These are phyloP conservation scores for Auanema sp. DNA, from an alignment of 2,888 invertebrate species.

Conservation along the genomic window DNA sequence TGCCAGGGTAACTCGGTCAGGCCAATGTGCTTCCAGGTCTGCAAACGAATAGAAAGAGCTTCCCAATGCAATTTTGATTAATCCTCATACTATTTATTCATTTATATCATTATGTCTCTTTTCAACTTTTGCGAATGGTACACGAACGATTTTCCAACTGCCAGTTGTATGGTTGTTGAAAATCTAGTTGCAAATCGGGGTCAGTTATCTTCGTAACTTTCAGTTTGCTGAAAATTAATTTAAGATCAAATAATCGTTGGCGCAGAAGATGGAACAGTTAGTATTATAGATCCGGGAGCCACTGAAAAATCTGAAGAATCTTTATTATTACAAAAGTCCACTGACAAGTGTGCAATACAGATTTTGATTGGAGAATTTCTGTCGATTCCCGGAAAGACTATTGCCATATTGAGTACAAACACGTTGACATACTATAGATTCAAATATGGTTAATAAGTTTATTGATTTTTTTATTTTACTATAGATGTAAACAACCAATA, in stretches of 20 bases:
- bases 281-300: conserved; percentile 30
- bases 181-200: conserved; percentile 3
- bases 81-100: background rate
- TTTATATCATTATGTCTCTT: background rate
- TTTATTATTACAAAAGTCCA: conserved; percentile 18
- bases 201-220: background rate
- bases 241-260: conserved; percentile 36
- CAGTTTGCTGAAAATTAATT: background rate
- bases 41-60: too few species aligned
- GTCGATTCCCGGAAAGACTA: conserved; percentile 5
- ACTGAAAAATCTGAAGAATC: conserved; percentile 25
- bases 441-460: conserved; percentile 14
- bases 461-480: too few species aligned
- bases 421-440: conserved; percentile 22
- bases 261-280: conserved; percentile 34
- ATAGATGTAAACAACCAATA: background rate
- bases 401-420: conserved; percentile 24
- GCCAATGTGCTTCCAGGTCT: too few species aligned
- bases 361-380: conserved; percentile 25
- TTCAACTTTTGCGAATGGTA: background rate
- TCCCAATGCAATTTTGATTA: too few species aligned
- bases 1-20: too few species aligned
- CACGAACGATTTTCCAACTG: background rate
- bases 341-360: conserved; percentile 14
- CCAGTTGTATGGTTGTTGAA: background rate